Base-by-base conservation (phyloP, 2,797 vertebrate genomes). In the Sphenopsis melanotis region DNA sequence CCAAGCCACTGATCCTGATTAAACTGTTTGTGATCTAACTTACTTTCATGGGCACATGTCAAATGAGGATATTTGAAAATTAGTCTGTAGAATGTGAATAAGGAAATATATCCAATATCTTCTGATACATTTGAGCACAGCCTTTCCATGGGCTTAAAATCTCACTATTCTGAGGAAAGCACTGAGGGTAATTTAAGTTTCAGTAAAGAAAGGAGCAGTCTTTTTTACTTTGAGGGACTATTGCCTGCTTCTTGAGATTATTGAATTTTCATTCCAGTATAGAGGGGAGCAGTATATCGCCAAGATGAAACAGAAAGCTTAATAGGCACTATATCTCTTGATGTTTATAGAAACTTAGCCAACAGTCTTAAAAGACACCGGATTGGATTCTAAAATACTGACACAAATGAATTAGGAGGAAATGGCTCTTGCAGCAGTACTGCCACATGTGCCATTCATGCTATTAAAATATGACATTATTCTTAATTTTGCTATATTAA, bases 221-320 rank as follows among this genome's bases (percentile, higher is more conserved):
- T 59, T 71, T 89, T 84, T 95, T 53, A 79, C 68, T 89, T 90
- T 63, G 70, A 86, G 82, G 76, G 50, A 83, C 59, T 92, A 55
- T 56, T 94, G 94, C 76, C 56, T 87, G 57, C 59, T 95, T 68
- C 84, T 96, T 87, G 82, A 92, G 78, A 92, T 93, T 83, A 92
- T 65, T 94, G 91, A 83, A 55, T 94, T 96, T 91, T 94, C 69
- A 90, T 91, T 91, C 76, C 69, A 86, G 49, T 53, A 5, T 72
- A 60, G 52, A 83, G 77, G 74, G 91, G 76, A 88, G 84, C 76
- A 66, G 53, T 87, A 63, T 75, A 91, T 91, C 1, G 5, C 82
- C 87, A 44, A 91, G 87, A 96, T 95, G 79, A 95, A 96, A 94
- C 63, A 71, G 89, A 92, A 95, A 93, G 65, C 82, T 92, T 96